Conservation (phyloP, 2,113 vertebrate species). For the Orycteropus afer region DNA sequence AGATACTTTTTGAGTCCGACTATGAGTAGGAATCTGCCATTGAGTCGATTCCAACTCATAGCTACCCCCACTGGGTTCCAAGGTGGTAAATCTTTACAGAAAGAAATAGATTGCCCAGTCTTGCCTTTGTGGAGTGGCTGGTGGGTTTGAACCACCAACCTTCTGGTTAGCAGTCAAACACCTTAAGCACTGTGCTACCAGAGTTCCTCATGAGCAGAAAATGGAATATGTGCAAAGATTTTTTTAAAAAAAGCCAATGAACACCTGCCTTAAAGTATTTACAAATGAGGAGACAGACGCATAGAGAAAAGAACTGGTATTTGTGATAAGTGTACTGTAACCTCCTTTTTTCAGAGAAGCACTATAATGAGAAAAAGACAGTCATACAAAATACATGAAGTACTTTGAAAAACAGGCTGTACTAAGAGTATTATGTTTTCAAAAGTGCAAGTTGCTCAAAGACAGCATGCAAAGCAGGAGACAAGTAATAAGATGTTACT, state of each 20-base stretch:
- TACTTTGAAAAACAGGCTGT: neutral
- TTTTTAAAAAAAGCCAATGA: slow-evolving; percentile 36
- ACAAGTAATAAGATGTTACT: neutral
- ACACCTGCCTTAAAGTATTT: slow-evolving; percentile 25
- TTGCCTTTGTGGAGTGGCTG: no score
- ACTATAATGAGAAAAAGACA: slow-evolving; percentile 45
- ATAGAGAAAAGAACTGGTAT: neutral
- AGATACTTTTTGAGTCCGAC: slow-evolving; percentile 48
- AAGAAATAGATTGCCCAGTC: no score
- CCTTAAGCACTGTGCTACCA: no score
- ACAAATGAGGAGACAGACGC: slow-evolving; percentile 28
- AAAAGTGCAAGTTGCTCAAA: slow-evolving; percentile 36
- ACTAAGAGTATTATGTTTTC: neutral
- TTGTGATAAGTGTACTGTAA: slow-evolving; percentile 30
- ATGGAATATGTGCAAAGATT: slow-evolving; percentile 14
- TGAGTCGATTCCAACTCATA: no score
- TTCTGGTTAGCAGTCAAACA: no score
- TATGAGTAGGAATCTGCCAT: no score
- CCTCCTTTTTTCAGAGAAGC: neutral
- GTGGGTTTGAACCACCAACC: no score
- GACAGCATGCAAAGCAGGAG: slow-evolving; percentile 2
- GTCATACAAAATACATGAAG: slow-evolving; percentile 35
- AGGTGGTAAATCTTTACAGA: no score
- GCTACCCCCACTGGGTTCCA: no score
- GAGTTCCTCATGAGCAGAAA: slow-evolving; percentile 38